These are phyloP conservation scores for Empidonax traillii DNA, from an alignment of 2,113 vertebrate species.

Conservation along the genomic window DNA sequence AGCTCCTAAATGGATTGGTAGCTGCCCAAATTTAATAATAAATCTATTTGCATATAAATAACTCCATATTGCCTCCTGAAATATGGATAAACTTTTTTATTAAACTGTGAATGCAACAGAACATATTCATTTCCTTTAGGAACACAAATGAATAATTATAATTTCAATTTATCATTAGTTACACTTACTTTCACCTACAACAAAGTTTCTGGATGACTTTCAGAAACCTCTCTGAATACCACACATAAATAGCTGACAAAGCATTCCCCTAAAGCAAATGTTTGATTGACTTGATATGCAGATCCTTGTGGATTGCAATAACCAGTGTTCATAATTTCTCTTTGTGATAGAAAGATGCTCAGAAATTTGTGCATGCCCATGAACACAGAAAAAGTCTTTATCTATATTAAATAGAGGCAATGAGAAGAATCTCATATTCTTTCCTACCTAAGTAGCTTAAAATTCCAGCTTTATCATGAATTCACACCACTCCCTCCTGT, in stretches of 20 bases:
- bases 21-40: constrained; percentile 32
- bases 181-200: constrained; percentile 23
- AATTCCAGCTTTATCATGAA: neutral
- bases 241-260: neutral
- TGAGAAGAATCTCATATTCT: neutral
- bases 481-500: neutral
- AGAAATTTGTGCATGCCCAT: neutral
- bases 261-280: neutral
- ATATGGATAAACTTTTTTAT: constrained; percentile 24
- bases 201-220: constrained; percentile 7
- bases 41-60: constrained; percentile 59
- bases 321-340: neutral
- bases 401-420: constrained; percentile 13
- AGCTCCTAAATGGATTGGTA: constrained; percentile 4
- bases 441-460: neutral
- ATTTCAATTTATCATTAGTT: constrained; percentile 32
- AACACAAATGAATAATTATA: constrained; percentile 17
- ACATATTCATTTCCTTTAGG: constrained; percentile 30
- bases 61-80: constrained; percentile 29
- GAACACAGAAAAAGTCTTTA: neutral
- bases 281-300: neutral
- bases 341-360: neutral
- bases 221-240: neutral
- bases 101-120: constrained; percentile 1
- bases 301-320: neutral